A percentile compares a stretch with the other conserved stretches of the same genome.
Conservation (phyloP, 1,140 invertebrate genomes). For the Eulimnadia texana region DNA sequence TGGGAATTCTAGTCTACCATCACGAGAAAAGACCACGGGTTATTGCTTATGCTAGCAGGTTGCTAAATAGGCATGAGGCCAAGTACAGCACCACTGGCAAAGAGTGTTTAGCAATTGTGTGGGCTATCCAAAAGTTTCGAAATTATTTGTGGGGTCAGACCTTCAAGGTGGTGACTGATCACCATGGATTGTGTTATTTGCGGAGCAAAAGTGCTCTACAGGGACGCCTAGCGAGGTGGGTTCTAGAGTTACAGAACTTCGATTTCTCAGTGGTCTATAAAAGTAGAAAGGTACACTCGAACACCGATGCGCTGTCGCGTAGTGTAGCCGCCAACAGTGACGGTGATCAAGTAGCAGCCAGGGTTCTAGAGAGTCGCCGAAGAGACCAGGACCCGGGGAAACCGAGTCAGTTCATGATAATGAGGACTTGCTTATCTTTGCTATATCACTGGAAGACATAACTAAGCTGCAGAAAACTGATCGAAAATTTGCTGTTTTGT, state of each 20-base stretch:
- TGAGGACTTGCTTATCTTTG: no score
- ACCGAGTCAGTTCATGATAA: background rate
- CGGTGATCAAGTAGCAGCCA: background rate
- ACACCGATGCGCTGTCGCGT: constrained; percentile 20
- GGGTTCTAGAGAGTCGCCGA: background rate
- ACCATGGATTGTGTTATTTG: constrained; percentile 20
- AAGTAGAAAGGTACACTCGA: constrained; percentile 17
- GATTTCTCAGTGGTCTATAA: constrained; percentile 18
- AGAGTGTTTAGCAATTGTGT: constrained; percentile 17
- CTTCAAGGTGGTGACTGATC: constrained; percentile 22
- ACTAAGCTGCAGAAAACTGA: no score
- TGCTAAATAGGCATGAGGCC: constrained; percentile 13
- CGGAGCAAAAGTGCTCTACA: constrained; percentile 6
- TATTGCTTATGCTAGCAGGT: constrained; percentile 12
- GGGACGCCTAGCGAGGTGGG: constrained; percentile 19
- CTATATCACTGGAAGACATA: no score
- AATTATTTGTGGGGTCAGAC: constrained; percentile 21
- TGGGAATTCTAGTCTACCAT: constrained; percentile 7
- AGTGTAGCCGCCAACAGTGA: background rate
- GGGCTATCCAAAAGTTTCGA: constrained; percentile 19
- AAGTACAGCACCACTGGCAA: constrained; percentile 12
- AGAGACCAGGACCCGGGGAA: no score
- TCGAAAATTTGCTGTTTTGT: background rate
- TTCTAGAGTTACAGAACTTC: constrained; percentile 17
- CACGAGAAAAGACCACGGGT: constrained; percentile 3